Percentiles rank a stretch among this genome's conserved stretches.
phyloP scores from a whole-genome alignment of 2,797 vertebrate species.

The Cyprinella venusta region DNA sequence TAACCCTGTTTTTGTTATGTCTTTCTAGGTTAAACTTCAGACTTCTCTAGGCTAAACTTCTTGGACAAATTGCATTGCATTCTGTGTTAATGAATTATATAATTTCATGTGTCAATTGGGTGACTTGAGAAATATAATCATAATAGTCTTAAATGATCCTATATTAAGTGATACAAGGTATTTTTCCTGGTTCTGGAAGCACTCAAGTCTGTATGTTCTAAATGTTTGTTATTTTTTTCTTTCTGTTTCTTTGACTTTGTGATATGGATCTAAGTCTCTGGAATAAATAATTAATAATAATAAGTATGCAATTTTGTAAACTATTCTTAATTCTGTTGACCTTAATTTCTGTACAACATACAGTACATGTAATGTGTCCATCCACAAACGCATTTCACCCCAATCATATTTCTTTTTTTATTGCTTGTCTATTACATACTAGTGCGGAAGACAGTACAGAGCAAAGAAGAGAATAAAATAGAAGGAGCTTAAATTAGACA shows the following conservation, averaged over 20 bases:
- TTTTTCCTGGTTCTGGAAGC: no score
- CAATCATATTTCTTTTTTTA: neutral
- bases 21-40: neutral
- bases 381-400: neutral
- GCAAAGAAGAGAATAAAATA: conserved; percentile 13
- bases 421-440: conserved; percentile 17
- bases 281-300: no score
- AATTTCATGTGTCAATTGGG: no score
- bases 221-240: no score
- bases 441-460: neutral
- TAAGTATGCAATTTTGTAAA: neutral
- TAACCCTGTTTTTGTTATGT: neutral
- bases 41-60: neutral
- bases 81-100: no score
- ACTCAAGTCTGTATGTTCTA: no score
- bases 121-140: no score
- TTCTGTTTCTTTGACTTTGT: no score
- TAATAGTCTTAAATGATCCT: no score
- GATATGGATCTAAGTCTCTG: no score
- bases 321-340: neutral
- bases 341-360: conserved; percentile 1
- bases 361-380: neutral
- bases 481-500: conserved; percentile 22
- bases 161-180: no score
- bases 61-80: no score